A percentile compares a stretch with the other conserved stretches of the same genome.
Evolutionary conservation across 1,140 invertebrate species (phyloP).

Genomic region (Saccostrea echinata): DNA sequence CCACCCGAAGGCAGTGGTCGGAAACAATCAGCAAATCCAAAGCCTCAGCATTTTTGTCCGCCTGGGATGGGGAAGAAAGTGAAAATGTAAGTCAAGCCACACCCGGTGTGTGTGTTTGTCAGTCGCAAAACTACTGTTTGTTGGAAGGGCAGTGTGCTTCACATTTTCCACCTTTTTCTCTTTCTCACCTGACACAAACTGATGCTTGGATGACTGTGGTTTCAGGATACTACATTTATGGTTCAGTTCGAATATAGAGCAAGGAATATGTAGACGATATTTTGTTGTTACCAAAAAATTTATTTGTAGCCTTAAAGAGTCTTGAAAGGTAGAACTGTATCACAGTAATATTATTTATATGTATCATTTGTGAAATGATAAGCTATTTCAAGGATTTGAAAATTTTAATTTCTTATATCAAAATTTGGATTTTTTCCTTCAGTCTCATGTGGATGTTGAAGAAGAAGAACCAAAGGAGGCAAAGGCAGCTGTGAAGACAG

Average conservation of each 20-base stretch:
- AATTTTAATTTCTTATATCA: neutral
- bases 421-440: neutral
- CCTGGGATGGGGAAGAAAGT: conserved; percentile 67
- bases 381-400: neutral
- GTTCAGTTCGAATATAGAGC: too few relatives aligned
- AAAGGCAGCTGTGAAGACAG: neutral
- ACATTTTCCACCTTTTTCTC: conserved; percentile 25
- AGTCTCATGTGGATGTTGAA: conserved; percentile 30
- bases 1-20: conserved; percentile 88
- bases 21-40: conserved; percentile 82
- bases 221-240: neutral
- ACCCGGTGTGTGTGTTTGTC: conserved; percentile 33
- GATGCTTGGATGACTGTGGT: conserved; percentile 7
- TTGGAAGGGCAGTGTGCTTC: conserved; percentile 14
- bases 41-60: conserved; percentile 47
- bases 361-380: too few relatives aligned
- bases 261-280: too few relatives aligned
- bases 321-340: too few relatives aligned
- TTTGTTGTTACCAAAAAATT: too few relatives aligned
- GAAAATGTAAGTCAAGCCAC: conserved; percentile 66
- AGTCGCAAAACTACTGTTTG: conserved; percentile 29
- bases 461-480: conserved; percentile 2
- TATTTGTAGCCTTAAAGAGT: too few relatives aligned
- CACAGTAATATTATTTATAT: too few relatives aligned
- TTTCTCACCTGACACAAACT: neutral